phyloP scores from a whole-genome alignment of 1,140 invertebrate genomes.

The Zaprionus davidi region DNA sequence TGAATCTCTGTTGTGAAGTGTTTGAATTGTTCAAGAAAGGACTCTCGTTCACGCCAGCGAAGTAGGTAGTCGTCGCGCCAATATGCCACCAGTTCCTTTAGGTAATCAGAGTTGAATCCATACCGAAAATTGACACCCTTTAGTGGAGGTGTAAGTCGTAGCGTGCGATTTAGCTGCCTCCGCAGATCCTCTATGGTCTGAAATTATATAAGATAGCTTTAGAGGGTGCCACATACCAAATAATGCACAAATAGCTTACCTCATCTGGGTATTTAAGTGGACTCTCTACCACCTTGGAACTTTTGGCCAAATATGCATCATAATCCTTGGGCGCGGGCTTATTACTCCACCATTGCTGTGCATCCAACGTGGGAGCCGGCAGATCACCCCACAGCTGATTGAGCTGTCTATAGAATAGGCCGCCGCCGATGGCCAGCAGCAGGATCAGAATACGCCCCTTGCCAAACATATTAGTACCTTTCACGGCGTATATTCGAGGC shows the following conservation, averaged over 20 bases:
- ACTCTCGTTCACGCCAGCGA: constrained; percentile 88
- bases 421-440: constrained; percentile 60
- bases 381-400: constrained; percentile 54
- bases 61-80: constrained; percentile 90
- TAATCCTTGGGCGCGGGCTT: constrained; percentile 67
- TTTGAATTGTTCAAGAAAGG: constrained; percentile 89
- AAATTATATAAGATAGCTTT: not conserved
- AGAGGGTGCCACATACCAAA: not conserved
- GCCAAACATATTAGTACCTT: constrained; percentile 38
- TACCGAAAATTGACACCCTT: constrained; percentile 89
- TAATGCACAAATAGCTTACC: constrained; percentile 35
- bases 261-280: constrained; percentile 55
- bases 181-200: constrained; percentile 70
- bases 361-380: constrained; percentile 51
- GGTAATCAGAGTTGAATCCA: constrained; percentile 90
- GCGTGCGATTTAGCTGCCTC: constrained; percentile 54
- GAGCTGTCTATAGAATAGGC: constrained; percentile 60
- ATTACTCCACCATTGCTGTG: constrained; percentile 78
- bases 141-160: constrained; percentile 85
- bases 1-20: constrained; percentile 91
- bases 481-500: not conserved
- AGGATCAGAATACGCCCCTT: constrained; percentile 54
- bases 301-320: constrained; percentile 67
- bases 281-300: constrained; percentile 64
- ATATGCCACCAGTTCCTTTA: constrained; percentile 88